Percentiles rank a stretch among this genome's conserved stretches.
phyloP scores from a whole-genome alignment of 2,113 vertebrate species.

The Petromus typicus region DNA sequence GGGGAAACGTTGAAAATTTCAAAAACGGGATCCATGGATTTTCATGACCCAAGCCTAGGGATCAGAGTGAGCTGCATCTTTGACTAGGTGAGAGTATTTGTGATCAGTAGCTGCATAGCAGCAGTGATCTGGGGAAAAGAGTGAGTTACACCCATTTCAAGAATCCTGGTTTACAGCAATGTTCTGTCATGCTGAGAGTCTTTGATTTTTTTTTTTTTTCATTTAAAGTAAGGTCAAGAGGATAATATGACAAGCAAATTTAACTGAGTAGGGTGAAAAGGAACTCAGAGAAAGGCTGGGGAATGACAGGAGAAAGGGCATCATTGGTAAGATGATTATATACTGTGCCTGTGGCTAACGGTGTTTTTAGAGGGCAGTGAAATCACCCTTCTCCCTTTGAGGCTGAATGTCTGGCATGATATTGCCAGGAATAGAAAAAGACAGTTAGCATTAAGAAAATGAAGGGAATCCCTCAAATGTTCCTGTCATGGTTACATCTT shows the following conservation, averaged over 20 bases:
- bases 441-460: slow-evolving; percentile 50
- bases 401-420: neutral
- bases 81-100: neutral
- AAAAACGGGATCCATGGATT: neutral
- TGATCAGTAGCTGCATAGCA: neutral
- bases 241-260: slow-evolving; percentile 15
- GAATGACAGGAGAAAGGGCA: neutral
- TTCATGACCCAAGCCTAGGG: neutral
- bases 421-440: slow-evolving; percentile 39
- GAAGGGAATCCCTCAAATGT: slow-evolving; percentile 37
- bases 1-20: neutral
- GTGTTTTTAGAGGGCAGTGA: neutral
- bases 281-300: neutral
- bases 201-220: neutral
- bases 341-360: neutral
- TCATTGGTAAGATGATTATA: neutral
- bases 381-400: slow-evolving; percentile 13
- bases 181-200: neutral
- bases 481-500: neutral
- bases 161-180: neutral
- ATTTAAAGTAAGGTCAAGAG: neutral
- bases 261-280: neutral
- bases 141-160: neutral
- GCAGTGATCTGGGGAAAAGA: neutral
- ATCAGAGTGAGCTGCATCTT: neutral